A percentile compares a stretch with the other conserved stretches of the same genome.
Conservation (phyloP, 2,888 invertebrate genomes). For the Plagodis dolabraria region DNA sequence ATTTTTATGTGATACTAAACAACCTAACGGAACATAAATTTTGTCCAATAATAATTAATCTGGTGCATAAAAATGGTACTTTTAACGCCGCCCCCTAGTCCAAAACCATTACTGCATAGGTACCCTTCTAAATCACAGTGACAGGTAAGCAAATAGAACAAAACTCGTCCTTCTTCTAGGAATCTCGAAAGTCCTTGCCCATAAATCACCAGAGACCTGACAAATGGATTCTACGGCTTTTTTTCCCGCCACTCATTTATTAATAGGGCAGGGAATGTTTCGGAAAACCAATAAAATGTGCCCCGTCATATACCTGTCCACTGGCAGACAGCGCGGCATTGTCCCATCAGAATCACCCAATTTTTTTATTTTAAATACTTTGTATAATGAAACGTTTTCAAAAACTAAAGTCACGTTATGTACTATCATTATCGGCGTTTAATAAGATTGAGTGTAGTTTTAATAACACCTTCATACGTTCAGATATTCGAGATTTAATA, state of each 20-base stretch:
- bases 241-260: constrained; percentile 82
- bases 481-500: constrained; percentile 24
- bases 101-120: constrained; percentile 51
- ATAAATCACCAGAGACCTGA: constrained; percentile 82
- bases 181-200: constrained; percentile 77
- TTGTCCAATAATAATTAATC: not conserved
- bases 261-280: constrained; percentile 83
- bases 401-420: constrained; percentile 45
- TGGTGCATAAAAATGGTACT: constrained; percentile 25
- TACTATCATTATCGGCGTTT: constrained; percentile 29
- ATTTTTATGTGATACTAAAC: too few species aligned
- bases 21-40: not conserved
- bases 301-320: constrained; percentile 84
- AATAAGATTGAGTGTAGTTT: constrained; percentile 19
- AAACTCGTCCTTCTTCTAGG: constrained; percentile 79
- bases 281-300: constrained; percentile 85
- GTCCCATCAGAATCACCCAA: constrained; percentile 57
- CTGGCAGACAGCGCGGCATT: constrained; percentile 82
- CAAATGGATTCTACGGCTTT: constrained; percentile 83
- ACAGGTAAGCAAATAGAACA: constrained; percentile 85
- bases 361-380: constrained; percentile 54
- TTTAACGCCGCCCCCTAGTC: constrained; percentile 34
- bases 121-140: constrained; percentile 78
- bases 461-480: constrained; percentile 24
- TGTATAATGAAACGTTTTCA: constrained; percentile 46